Conservation (phyloP, 2,113 vertebrate genomes). For the Nycticorax nycticorax region DNA sequence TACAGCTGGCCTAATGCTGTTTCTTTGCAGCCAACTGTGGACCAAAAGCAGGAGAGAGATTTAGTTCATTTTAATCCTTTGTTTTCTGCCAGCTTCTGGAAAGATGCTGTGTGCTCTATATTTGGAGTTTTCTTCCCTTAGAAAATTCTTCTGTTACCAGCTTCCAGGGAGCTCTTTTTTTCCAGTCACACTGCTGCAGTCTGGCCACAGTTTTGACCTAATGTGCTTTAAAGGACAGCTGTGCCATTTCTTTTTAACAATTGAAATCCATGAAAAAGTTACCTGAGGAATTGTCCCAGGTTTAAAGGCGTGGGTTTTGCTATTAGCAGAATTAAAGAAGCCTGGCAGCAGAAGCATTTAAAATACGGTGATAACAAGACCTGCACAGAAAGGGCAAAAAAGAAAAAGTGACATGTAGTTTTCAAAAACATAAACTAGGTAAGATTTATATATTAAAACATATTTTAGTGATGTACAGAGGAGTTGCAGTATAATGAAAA, state of each 20-base stretch:
- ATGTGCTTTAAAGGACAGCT: not conserved
- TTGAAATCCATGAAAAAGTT: not conserved
- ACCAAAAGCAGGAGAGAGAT: not conserved
- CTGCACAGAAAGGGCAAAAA: not conserved
- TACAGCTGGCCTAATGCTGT: not conserved
- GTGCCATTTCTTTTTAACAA: not conserved
- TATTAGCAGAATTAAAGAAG: not conserved
- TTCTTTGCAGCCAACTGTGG: not conserved
- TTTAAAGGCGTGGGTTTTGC: not conserved
- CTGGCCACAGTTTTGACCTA: not conserved
- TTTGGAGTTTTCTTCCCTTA: not conserved
- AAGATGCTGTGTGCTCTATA: not conserved
- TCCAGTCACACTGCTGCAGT: not conserved
- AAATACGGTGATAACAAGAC: not conserved
- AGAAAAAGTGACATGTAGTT: not conserved
- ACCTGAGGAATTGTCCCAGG: not conserved
- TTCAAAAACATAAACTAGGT: not conserved
- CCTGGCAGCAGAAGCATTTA: not conserved
- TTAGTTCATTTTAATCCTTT: slow-evolving; percentile 6
- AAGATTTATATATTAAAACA: not conserved
- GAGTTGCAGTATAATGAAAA: slow-evolving; percentile 14
- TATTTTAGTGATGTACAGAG: not conserved
- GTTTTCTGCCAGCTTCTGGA: not conserved
- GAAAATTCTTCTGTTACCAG: not conserved
- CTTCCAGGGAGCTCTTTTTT: not conserved